Evolutionary conservation across 92 coral and sea anemone species (phyloP).

Genomic region (Bergia puertoricense): DNA sequence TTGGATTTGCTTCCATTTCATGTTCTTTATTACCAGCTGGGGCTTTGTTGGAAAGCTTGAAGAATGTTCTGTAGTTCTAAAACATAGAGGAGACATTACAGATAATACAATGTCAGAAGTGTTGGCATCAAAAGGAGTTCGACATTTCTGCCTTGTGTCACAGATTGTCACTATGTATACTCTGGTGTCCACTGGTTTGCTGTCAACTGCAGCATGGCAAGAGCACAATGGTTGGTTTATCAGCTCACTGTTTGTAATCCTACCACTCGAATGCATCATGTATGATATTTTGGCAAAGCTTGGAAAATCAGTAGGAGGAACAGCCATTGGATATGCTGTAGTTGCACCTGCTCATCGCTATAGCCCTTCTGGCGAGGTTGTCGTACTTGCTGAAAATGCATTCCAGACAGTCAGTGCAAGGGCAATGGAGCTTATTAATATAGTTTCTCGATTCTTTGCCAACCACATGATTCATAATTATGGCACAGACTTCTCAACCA

Average conservation of each 20-base stretch:
- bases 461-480: constrained; percentile 91
- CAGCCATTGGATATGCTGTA: constrained; percentile 98
- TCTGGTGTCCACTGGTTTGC: constrained; percentile 68
- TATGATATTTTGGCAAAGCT: constrained; percentile 88
- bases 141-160: constrained; percentile 94
- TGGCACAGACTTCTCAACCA: constrained; percentile 95
- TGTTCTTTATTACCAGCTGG: constrained; percentile 92
- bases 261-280: constrained; percentile 86
- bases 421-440: constrained; percentile 80
- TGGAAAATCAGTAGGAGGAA: constrained; percentile 95
- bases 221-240: constrained; percentile 77
- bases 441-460: constrained; percentile 87
- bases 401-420: constrained; percentile 79
- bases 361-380: constrained; percentile 73
- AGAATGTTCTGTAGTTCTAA: constrained; percentile 80
- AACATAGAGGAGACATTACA: constrained; percentile 72
- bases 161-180: constrained; percentile 85
- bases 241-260: constrained; percentile 75
- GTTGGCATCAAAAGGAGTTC: constrained; percentile 91
- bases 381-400: constrained; percentile 77
- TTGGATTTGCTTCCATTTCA: constrained; percentile 88
- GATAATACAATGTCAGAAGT: constrained; percentile 88
- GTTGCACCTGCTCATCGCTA: constrained; percentile 89
- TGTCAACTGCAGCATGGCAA: constrained; percentile 88
- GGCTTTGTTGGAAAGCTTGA: constrained; percentile 92